Percentiles rank a stretch among this genome's conserved stretches.
These are phyloP conservation scores for Bemisia tabaci DNA, from an alignment of 1,140 invertebrate genomes.

Conservation along the genomic window DNA sequence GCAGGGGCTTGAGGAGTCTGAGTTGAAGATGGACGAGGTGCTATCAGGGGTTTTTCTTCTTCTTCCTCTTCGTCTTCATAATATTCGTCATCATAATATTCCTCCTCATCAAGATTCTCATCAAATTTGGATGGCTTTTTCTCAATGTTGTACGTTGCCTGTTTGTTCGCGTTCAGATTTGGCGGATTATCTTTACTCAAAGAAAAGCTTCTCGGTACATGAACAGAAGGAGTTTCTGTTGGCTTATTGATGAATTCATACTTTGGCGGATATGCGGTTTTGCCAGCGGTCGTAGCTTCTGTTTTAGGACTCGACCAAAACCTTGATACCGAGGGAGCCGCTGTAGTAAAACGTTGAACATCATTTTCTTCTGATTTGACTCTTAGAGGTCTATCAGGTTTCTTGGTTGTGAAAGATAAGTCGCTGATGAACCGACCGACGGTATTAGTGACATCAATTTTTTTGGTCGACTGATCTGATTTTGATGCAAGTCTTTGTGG, in stretches of 20 bases:
- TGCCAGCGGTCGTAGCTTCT: background rate
- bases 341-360: background rate
- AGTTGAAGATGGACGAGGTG: background rate
- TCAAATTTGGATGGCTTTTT: constrained; percentile 5
- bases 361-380: background rate
- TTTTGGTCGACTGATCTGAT: background rate
- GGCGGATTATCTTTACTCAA: background rate
- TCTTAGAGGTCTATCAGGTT: background rate
- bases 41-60: background rate
- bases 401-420: background rate
- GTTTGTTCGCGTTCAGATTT: background rate
- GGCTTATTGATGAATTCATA: background rate
- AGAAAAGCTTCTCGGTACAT: background rate
- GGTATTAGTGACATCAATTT: background rate
- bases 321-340: background rate
- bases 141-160: background rate
- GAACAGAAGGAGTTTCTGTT: background rate
- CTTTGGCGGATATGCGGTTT: background rate
- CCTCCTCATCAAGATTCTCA: constrained; percentile 5
- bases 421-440: background rate
- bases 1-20: background rate
- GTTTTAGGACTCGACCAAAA: background rate
- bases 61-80: constrained; percentile 5
- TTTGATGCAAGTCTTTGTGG: background rate
- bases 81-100: constrained; percentile 9